Evolutionary conservation across 2,113 vertebrate genomes (phyloP).

Genomic region (Microcebus tavaratra): DNA sequence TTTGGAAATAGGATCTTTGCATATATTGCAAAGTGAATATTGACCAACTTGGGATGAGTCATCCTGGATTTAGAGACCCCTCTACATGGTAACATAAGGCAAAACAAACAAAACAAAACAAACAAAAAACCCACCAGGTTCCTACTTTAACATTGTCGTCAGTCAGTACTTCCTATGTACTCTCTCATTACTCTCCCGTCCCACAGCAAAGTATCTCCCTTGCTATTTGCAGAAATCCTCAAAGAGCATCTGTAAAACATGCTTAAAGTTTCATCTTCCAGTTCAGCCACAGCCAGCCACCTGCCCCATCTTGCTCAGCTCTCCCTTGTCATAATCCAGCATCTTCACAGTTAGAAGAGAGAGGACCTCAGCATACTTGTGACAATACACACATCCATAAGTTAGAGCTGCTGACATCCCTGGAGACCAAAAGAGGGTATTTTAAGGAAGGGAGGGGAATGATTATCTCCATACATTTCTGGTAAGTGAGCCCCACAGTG

Average conservation of each 20-base stretch:
- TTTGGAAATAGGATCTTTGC: neutral
- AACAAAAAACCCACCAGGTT: neutral
- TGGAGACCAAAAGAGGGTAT: neutral
- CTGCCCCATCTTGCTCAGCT: neutral
- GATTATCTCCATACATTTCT: neutral
- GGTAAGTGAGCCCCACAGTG: rapidly evolving
- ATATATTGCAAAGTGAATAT: neutral
- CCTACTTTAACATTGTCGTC: neutral
- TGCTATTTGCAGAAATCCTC: neutral
- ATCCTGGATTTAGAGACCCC: neutral
- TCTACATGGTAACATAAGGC: neutral
- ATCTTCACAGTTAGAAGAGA: neutral
- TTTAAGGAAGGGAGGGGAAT: neutral
- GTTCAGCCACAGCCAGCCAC: neutral
- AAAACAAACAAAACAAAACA: neutral
- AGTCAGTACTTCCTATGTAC: neutral
- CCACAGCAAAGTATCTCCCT: neutral
- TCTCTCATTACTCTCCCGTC: neutral
- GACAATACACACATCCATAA: neutral
- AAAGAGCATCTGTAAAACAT: neutral
- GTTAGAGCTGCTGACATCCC: neutral
- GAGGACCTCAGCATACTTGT: neutral
- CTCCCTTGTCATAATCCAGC: neutral
- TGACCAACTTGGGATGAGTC: neutral
- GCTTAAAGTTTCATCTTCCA: neutral